Conservation (phyloP, 1,140 invertebrate species). For the Atta texana region DNA sequence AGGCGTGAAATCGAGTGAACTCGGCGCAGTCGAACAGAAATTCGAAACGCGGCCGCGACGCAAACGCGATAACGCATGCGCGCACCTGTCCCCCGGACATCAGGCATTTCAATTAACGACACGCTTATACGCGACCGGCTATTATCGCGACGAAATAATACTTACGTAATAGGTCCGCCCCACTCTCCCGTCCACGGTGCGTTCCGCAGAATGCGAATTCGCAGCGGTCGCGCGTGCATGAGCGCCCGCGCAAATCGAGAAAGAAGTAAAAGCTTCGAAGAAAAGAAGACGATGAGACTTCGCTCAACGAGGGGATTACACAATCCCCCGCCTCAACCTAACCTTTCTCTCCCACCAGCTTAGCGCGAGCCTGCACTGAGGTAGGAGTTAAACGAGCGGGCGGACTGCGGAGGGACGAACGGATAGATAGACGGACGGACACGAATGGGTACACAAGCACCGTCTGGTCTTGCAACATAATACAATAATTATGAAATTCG, state of each 20-base stretch:
- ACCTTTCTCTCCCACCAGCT: constrained; percentile 82
- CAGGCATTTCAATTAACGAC: constrained; percentile 52
- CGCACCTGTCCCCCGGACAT: constrained; percentile 32
- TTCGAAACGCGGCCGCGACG: constrained; percentile 20
- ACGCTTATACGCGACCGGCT: constrained; percentile 34
- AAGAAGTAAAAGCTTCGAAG: constrained; percentile 75
- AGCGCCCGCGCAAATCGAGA: constrained; percentile 33
- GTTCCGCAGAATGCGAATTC: constrained; percentile 3
- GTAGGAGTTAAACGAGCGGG: constrained; percentile 71
- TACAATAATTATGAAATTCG: constrained; percentile 86
- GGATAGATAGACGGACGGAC: constrained; percentile 51
- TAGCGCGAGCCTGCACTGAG: constrained; percentile 48
- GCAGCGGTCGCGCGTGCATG: background rate
- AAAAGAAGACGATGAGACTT: constrained; percentile 81
- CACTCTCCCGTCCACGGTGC: background rate
- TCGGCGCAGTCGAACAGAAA: background rate
- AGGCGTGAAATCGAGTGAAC: constrained; percentile 9
- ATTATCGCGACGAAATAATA: constrained; percentile 38
- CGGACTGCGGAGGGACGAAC: constrained; percentile 38
- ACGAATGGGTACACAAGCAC: constrained; percentile 75
- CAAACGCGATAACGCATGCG: constrained; percentile 19
- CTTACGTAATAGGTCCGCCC: constrained; percentile 11
- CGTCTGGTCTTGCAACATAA: constrained; percentile 83
- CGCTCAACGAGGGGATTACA: constrained; percentile 81
- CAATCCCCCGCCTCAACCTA: constrained; percentile 84